Percentiles rank a stretch among this genome's conserved stretches.
phyloP scores from a whole-genome alignment of 2,888 invertebrate species.

The Apeira syringaria region DNA sequence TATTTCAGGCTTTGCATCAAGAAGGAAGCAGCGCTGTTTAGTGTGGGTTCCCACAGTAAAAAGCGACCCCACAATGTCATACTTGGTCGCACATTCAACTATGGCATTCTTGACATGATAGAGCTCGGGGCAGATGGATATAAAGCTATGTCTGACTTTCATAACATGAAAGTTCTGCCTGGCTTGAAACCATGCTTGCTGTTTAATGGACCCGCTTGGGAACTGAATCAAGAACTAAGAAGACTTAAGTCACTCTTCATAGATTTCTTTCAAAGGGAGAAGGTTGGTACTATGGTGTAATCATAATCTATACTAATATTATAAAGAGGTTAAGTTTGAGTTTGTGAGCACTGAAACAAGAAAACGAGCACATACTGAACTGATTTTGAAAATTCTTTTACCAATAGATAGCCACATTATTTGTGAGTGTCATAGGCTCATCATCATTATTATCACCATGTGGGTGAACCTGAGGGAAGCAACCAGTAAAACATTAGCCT shows the following conservation, averaged over 20 bases:
- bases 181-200: constrained; percentile 96
- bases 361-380: too few species aligned
- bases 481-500: too few species aligned
- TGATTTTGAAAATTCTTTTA: too few species aligned
- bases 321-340: too few species aligned
- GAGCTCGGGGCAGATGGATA: constrained; percentile 96
- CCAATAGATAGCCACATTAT: too few species aligned
- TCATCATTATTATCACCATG: too few species aligned
- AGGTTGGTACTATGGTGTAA: constrained; percentile 48
- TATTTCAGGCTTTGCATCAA: constrained; percentile 87
- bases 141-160: constrained; percentile 91
- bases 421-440: too few species aligned
- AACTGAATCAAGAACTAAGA: constrained; percentile 90
- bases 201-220: constrained; percentile 96
- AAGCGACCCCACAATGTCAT: constrained; percentile 97
- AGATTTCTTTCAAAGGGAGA: constrained; percentile 96
- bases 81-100: constrained; percentile 94
- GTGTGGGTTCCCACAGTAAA: constrained; percentile 96
- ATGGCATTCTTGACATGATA: constrained; percentile 96
- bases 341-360: too few species aligned
- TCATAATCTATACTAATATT: too few species aligned
- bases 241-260: constrained; percentile 94
- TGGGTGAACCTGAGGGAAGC: too few species aligned
- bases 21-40: constrained; percentile 94
- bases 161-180: constrained; percentile 88